Conservation (phyloP, 2,113 vertebrate species). For the Polypterus senegalus region DNA sequence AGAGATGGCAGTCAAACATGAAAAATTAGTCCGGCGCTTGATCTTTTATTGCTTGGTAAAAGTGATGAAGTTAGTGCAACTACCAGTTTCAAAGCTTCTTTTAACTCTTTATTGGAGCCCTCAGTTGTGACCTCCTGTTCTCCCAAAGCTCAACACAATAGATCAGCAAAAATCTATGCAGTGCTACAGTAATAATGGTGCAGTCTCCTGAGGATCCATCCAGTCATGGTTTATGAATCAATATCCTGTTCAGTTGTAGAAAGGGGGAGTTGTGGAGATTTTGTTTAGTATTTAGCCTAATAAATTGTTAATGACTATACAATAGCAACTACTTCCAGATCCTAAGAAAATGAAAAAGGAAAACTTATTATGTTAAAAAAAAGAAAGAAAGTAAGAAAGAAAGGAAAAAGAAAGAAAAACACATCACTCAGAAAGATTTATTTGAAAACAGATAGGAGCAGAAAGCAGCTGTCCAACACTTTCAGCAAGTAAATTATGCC, state of each 20-base stretch:
- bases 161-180: slow-evolving; percentile 43
- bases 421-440: slow-evolving; percentile 67
- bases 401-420: slow-evolving; percentile 70
- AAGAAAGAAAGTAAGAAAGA: slow-evolving; percentile 51
- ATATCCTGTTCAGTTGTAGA: slow-evolving; percentile 24
- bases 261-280: too few species aligned
- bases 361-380: too few species aligned
- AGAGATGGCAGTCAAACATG: not conserved
- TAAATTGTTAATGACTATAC: too few species aligned
- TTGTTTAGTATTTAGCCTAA: too few species aligned
- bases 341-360: too few species aligned
- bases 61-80: slow-evolving; percentile 32
- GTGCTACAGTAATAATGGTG: slow-evolving; percentile 57
- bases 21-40: not conserved
- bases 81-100: slow-evolving; percentile 24
- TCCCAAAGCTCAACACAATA: slow-evolving; percentile 56
- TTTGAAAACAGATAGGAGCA: slow-evolving; percentile 59
- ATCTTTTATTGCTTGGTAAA: slow-evolving; percentile 28
- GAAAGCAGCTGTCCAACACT: slow-evolving; percentile 52
- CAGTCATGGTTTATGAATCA: slow-evolving; percentile 43
- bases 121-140: slow-evolving; percentile 30
- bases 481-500: slow-evolving; percentile 62
- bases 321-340: too few species aligned
- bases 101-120: slow-evolving; percentile 33
- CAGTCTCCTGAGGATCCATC: slow-evolving; percentile 68